Conservation (phyloP, 2,113 vertebrate species). For the Colius striatus region DNA sequence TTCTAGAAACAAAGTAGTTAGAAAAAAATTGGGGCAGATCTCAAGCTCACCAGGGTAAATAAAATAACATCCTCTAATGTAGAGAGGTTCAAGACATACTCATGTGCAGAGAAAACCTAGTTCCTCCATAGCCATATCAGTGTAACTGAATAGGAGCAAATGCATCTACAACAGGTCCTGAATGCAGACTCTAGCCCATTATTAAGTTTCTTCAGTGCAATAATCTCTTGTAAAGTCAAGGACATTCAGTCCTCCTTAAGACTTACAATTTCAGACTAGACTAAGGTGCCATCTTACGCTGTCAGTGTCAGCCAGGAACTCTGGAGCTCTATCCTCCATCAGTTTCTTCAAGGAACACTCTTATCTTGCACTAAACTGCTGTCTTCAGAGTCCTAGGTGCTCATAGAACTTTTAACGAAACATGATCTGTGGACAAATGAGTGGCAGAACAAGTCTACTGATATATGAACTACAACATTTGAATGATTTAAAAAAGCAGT, state of each 20-base stretch:
- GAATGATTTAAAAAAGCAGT: neutral
- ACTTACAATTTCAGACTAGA: slow-evolving; percentile 33
- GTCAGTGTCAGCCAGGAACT: neutral
- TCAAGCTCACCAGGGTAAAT: neutral
- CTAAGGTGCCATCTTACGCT: neutral
- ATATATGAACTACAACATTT: neutral
- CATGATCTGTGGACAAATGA: neutral
- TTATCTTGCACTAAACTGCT: slow-evolving; percentile 58
- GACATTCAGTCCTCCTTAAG: neutral
- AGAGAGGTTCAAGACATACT: neutral
- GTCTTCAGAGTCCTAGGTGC: slow-evolving; percentile 1
- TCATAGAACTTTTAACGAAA: slow-evolving; percentile 36
- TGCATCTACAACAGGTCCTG: neutral
- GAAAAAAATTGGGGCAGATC: neutral
- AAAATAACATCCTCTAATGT: neutral
- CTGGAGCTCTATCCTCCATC: neutral
- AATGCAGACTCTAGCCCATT: neutral
- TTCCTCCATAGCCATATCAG: neutral
- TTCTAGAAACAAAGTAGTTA: neutral
- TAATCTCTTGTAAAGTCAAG: neutral
- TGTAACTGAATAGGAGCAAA: neutral
- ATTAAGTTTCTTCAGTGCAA: neutral
- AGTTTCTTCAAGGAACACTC: slow-evolving; percentile 30
- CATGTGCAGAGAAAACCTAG: neutral
- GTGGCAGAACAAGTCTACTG: neutral